Base-by-base conservation (phyloP, 2,888 invertebrate genomes). In the Synergus umbraculus region DNA sequence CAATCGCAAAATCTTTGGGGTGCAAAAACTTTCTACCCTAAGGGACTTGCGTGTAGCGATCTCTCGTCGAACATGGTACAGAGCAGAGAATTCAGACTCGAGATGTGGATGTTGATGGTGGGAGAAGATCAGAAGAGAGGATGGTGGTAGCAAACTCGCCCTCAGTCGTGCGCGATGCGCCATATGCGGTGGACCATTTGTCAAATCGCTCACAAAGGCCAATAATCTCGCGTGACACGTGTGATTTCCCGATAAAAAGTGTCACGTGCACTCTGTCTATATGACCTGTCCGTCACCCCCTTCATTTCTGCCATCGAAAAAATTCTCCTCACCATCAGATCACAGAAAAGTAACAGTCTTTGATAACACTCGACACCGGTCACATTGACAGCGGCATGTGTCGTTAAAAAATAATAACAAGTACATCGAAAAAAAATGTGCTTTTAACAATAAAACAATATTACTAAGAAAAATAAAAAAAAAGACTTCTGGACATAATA, bases 151-250 rank as follows among this genome's bases (percentile, higher is more conserved):
- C 84, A 85, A 83, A 79, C 84, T 85, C 84, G 85, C 85, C 83
- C 86, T 88, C 89, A 90, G 89, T 89, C 86, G 89, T 86, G 89
- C 89, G 90, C 89, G 88, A 90, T 87, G 89, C 89, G 89, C 89
- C 90, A 89, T 87, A 89, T 89, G 89, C 87, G 88, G 83, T 87
- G 89, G 88, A 87, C 86, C 87, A 89, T 89, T 88, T 84, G 87
- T 89, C 88, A 87, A 86, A 73, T 73, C 73, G 77, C 79, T 82
- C 82, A 86, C 87, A 87, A 86, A 86, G 85, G 83, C 85, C 86
- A 84, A 88, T 89, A 87, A 89, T 89, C 88, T 86, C 85, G 83
- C 84, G 84, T 86, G 89, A 82, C 79, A 88, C 88, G 89, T 88
- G 88, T 86, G 87, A 87, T 87, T 85, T 84, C 78, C 82, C 84